phyloP scores from a whole-genome alignment of 1,140 invertebrate genomes.

The Dryas iulia region DNA sequence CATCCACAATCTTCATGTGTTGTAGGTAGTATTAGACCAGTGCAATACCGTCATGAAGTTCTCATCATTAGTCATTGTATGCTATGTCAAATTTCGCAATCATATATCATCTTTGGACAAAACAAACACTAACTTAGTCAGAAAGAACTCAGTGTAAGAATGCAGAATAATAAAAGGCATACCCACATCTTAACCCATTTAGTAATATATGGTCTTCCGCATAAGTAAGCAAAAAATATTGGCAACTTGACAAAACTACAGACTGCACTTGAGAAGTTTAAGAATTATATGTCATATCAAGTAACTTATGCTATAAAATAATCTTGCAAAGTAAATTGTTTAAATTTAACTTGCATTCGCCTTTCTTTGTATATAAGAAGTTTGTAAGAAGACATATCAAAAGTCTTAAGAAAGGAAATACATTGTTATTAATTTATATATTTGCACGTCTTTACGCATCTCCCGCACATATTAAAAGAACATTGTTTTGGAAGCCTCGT shows the following conservation, averaged over 20 bases:
- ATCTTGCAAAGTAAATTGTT: background rate
- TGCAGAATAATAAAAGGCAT: background rate
- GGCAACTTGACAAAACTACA: background rate
- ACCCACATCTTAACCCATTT: background rate
- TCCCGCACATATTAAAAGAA: too few relatives aligned
- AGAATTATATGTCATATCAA: background rate
- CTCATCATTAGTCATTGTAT: background rate
- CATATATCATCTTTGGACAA: background rate
- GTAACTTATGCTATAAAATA: background rate
- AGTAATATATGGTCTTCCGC: background rate
- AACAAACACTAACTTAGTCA: background rate
- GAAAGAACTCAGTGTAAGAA: background rate
- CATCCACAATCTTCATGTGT: too few relatives aligned
- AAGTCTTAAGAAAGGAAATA: too few relatives aligned
- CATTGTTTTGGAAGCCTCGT: too few relatives aligned
- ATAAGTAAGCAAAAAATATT: slow-evolving; percentile 4
- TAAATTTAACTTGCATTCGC: background rate
- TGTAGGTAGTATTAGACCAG: too few relatives aligned
- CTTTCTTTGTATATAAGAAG: background rate
- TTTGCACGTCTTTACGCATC: too few relatives aligned
- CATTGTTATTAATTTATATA: too few relatives aligned
- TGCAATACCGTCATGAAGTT: background rate
- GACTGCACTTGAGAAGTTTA: background rate
- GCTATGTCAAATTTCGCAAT: background rate
- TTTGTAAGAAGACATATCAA: too few relatives aligned